These are phyloP conservation scores for Butorides virescens DNA, from an alignment of 2,113 vertebrate species.

Conservation along the genomic window DNA sequence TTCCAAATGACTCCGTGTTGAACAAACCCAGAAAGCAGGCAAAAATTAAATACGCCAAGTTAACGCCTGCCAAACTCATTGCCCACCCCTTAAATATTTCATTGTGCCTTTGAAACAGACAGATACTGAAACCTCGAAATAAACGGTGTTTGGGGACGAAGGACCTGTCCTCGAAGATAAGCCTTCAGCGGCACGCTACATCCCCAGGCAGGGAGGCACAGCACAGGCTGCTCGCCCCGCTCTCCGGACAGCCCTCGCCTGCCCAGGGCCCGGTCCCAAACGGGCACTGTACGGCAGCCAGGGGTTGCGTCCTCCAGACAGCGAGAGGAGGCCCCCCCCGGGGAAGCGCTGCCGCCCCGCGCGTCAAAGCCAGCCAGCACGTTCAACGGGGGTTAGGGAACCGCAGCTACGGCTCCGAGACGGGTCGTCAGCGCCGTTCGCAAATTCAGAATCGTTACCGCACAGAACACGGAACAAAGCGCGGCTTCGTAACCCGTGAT, in stretches of 20 bases:
- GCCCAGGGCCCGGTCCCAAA: not conserved
- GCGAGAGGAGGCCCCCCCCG: not conserved
- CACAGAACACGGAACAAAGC: not conserved
- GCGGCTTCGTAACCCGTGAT: not conserved
- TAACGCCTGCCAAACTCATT: not conserved
- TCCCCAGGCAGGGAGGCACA: too few species aligned
- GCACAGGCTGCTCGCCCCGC: not conserved
- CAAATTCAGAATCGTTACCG: not conserved
- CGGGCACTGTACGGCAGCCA: fast-evolving
- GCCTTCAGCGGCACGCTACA: not conserved
- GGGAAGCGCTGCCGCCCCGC: fast-evolving
- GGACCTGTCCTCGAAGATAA: not conserved
- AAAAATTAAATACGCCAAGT: not conserved
- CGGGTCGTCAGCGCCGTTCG: fast-evolving
- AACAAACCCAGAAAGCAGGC: not conserved
- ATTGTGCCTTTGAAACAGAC: not conserved
- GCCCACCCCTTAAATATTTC: not conserved
- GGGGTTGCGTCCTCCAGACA: not conserved
- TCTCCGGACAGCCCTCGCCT: not conserved
- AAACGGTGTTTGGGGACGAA: not conserved
- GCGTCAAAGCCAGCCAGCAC: not conserved
- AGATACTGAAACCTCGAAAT: not conserved
- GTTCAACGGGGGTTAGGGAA: not conserved
- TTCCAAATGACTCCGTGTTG: fast-evolving
- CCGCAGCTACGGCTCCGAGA: not conserved